Conservation (phyloP, 2,888 invertebrate genomes). For the Muschampia plurimacula region DNA sequence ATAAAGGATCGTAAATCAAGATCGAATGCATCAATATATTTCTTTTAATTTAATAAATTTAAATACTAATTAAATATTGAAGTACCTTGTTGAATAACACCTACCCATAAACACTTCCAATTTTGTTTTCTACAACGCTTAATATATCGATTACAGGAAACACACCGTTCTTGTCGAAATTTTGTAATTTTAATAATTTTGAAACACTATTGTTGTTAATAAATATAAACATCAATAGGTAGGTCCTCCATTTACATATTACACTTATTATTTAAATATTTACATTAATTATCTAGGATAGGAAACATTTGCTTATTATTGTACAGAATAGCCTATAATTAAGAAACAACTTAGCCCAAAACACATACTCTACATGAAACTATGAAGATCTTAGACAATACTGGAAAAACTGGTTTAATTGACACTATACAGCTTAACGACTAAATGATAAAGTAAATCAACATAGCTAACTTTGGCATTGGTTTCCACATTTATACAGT, state of each 20-base stretch:
- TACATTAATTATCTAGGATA: constrained; percentile 81
- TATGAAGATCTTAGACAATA: constrained; percentile 82
- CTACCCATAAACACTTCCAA: constrained; percentile 77
- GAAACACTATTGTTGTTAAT: constrained; percentile 62
- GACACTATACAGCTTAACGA: constrained; percentile 84
- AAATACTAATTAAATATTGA: constrained; percentile 75
- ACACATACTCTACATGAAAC: constrained; percentile 72
- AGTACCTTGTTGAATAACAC: constrained; percentile 74
- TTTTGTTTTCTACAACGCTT: constrained; percentile 79
- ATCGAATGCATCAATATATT: constrained; percentile 55
- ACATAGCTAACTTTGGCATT: constrained; percentile 86
- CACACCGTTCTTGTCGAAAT: constrained; percentile 73
- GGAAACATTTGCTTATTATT: constrained; percentile 83
- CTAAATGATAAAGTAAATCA: constrained; percentile 80
- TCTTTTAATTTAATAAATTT: constrained; percentile 69
- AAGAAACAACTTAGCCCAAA: constrained; percentile 76
- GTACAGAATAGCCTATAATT: constrained; percentile 78
- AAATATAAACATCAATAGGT: constrained; percentile 83
- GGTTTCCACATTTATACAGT: constrained; percentile 80
- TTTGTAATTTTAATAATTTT: constrained; percentile 63
- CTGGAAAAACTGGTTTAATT: constrained; percentile 81
- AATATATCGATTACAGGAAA: constrained; percentile 82
- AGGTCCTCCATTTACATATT: constrained; percentile 80
- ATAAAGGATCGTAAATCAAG: constrained; percentile 56
- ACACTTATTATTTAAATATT: constrained; percentile 69